phyloP scores from a whole-genome alignment of 2,888 invertebrate genomes.

The Hanleya hanleyi region DNA sequence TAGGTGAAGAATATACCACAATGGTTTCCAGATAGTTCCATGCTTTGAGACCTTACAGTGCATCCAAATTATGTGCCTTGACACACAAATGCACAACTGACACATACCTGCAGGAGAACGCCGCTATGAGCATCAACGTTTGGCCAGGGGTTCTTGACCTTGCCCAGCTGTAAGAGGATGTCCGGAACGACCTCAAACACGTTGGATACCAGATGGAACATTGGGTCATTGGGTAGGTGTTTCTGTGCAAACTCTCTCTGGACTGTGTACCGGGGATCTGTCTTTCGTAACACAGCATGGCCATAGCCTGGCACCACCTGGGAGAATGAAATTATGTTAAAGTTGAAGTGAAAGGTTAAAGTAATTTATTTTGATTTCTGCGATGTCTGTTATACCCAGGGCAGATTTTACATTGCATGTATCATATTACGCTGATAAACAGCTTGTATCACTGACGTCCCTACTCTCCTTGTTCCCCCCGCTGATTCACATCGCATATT shows the following conservation, averaged over 20 bases:
- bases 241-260: slow-evolving; percentile 96
- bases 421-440: no score
- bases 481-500: no score
- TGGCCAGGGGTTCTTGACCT: slow-evolving; percentile 99
- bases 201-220: slow-evolving; percentile 93
- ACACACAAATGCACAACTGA: not conserved
- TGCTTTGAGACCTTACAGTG: no score
- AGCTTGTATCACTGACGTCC: no score
- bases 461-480: no score
- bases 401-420: no score
- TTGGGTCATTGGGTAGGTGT: slow-evolving; percentile 91
- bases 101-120: slow-evolving; percentile 85
- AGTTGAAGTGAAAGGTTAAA: no score
- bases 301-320: slow-evolving; percentile 97
- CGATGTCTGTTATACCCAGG: no score
- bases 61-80: no score
- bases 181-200: slow-evolving; percentile 95
- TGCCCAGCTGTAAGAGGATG: slow-evolving; percentile 92
- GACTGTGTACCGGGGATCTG: slow-evolving; percentile 93
- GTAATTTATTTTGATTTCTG: no score
- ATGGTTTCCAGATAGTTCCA: no score
- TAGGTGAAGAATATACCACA: no score
- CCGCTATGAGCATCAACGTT: slow-evolving; percentile 99
- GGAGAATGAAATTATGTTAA: slow-evolving; percentile 15
- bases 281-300: slow-evolving; percentile 95